Percentiles rank a stretch among this genome's conserved stretches.
These are phyloP conservation scores for Eidolon helvum DNA, from an alignment of 2,113 vertebrate species.

Conservation along the genomic window DNA sequence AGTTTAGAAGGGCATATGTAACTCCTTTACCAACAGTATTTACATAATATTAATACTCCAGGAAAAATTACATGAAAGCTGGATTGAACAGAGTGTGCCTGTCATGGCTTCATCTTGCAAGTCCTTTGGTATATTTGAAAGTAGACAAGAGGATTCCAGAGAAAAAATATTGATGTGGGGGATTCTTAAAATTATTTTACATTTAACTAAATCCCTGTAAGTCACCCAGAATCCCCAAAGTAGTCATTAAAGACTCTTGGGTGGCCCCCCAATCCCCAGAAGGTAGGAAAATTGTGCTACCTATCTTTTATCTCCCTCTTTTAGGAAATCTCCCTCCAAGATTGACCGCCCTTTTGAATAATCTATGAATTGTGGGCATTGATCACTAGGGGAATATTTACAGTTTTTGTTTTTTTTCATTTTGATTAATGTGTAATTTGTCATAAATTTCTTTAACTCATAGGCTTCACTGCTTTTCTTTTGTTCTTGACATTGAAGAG, in stretches of 20 bases:
- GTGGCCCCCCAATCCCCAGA: background rate
- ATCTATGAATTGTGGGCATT: background rate
- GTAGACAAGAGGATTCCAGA: constrained; percentile 14
- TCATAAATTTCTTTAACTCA: background rate
- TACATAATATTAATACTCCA: background rate
- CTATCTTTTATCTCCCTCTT: background rate
- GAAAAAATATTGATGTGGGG: background rate
- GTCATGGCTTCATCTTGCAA: background rate
- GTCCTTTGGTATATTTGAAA: constrained; percentile 2
- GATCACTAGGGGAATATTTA: background rate
- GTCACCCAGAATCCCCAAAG: background rate
- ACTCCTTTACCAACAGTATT: background rate
- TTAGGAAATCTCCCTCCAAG: background rate
- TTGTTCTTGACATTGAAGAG: background rate
- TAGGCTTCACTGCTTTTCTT: background rate
- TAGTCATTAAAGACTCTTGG: background rate
- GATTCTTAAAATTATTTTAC: constrained; percentile 42
- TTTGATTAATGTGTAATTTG: constrained; percentile 37
- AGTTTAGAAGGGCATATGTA: background rate
- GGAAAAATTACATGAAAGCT: background rate
- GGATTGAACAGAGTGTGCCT: background rate
- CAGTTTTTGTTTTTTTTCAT: background rate
- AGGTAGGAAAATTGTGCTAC: background rate
- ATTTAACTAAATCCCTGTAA: constrained; percentile 5
- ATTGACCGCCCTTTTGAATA: background rate